phyloP scores from a whole-genome alignment of 2,888 invertebrate genomes.

The Trimorus sp. region DNA sequence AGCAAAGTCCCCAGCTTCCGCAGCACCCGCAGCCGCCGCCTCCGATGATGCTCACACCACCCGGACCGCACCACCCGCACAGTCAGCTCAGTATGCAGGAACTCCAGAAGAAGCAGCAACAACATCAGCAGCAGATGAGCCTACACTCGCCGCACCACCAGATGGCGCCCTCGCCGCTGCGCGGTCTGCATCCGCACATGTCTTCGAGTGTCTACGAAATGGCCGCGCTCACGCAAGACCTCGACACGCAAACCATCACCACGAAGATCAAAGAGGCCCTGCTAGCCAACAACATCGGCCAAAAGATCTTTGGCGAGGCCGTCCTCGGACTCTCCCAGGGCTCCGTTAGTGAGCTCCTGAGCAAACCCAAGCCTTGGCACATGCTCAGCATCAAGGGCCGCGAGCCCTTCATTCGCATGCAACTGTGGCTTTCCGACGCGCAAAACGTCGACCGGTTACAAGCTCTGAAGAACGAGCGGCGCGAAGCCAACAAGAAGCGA shows the following conservation, averaged over 20 bases:
- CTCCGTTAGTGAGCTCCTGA: conserved; percentile 97
- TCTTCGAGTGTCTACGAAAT: conserved; percentile 99
- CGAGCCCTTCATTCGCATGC: conserved; percentile 98
- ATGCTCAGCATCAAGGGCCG: conserved; percentile 99
- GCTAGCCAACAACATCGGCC: conserved; percentile 98
- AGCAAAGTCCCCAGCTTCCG: conserved; percentile 77
- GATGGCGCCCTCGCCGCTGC: conserved; percentile 86
- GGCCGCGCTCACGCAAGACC: conserved; percentile 97
- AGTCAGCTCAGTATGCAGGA: conserved; percentile 86
- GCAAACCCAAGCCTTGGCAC: conserved; percentile 99
- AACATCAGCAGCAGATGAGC: conserved; percentile 83
- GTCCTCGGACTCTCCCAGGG: conserved; percentile 98
- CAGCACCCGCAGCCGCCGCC: conserved; percentile 81
- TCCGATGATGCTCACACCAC: conserved; percentile 88
- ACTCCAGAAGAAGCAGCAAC: conserved; percentile 83
- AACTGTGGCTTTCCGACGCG: conserved; percentile 97
- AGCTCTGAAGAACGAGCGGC: conserved; percentile 93
- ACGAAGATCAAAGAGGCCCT: conserved; percentile 96
- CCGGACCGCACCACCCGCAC: conserved; percentile 90
- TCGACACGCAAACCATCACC: conserved; percentile 96
- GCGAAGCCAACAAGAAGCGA: conserved; percentile 95
- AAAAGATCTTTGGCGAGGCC: conserved; percentile 99
- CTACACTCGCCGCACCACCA: conserved; percentile 85
- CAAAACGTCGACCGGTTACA: conserved; percentile 97
- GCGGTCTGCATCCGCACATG: conserved; percentile 91